These are phyloP conservation scores for Leptinotarsa rubiginosa DNA, from an alignment of 2,888 invertebrate genomes.

Conservation along the genomic window DNA sequence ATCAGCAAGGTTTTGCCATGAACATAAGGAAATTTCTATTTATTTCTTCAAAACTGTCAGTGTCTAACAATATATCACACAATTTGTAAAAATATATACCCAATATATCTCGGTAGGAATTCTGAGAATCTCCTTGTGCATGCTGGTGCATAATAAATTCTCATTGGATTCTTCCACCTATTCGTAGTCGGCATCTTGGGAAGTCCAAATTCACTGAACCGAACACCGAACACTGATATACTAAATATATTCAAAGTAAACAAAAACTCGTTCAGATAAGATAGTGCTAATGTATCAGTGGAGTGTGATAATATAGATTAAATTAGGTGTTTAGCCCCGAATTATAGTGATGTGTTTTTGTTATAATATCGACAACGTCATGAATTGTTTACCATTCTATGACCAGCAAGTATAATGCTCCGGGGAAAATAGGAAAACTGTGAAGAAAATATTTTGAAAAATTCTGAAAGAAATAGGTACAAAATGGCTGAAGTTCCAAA, in stretches of 20 bases:
- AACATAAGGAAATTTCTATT: too few relatives aligned
- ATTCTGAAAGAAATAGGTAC: background rate
- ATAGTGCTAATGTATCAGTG: conserved; percentile 47
- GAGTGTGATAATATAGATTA: conserved; percentile 38
- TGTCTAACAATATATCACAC: background rate
- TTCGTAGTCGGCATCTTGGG: conserved; percentile 5
- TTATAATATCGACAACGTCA: conserved; percentile 1
- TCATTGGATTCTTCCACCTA: conserved; percentile 48
- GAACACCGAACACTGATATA: conserved; percentile 41
- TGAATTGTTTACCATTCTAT: background rate
- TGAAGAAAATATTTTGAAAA: background rate
- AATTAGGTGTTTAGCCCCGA: conserved; percentile 35
- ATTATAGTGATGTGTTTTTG: conserved; percentile 22
- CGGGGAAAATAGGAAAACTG: background rate
- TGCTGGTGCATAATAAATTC: conserved; percentile 35
- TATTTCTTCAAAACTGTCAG: background rate
- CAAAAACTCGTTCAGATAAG: conserved; percentile 55
- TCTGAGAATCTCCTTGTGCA: conserved; percentile 58
- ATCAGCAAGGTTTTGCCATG: too few relatives aligned
- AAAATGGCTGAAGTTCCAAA: too few relatives aligned
- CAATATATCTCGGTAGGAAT: conserved; percentile 53
- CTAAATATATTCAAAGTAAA: conserved; percentile 49
- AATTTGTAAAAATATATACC: conserved; percentile 14
- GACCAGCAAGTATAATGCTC: background rate
- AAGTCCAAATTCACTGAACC: conserved; percentile 24